Evolutionary conservation across 1,140 invertebrate genomes (phyloP).

Genomic region (Drosophila trapezifrons): DNA sequence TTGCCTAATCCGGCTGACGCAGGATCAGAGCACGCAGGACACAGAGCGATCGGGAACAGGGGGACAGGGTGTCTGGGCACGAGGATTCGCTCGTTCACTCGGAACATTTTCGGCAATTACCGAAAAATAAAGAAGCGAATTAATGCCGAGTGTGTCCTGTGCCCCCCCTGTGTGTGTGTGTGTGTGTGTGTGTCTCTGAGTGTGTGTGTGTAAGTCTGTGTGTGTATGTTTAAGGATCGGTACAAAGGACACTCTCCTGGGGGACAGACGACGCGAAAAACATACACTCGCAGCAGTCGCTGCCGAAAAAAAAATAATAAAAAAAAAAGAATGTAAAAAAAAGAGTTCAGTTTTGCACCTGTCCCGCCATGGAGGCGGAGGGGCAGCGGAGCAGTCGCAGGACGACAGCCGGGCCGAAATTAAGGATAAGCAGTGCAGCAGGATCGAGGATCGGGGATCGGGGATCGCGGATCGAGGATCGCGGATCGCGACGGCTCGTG

Average conservation of each 20-base stretch:
- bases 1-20: constrained; percentile 67
- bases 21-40: constrained; percentile 66
- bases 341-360: constrained; percentile 72
- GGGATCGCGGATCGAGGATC: constrained; percentile 21
- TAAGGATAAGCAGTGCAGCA: constrained; percentile 57
- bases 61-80: constrained; percentile 36
- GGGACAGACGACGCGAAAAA: constrained; percentile 23
- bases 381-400: constrained; percentile 6
- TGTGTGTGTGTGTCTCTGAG: constrained; percentile 16
- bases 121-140: constrained; percentile 79
- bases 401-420: constrained; percentile 55
- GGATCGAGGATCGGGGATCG: constrained; percentile 33
- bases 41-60: constrained; percentile 4
- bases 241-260: constrained; percentile 36
- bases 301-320: too few species aligned
- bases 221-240: constrained; percentile 38
- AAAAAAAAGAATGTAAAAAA: background rate
- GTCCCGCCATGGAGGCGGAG: constrained; percentile 37
- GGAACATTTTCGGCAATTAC: constrained; percentile 81
- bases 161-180: background rate
- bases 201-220: constrained; percentile 31
- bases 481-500: constrained; percentile 47
- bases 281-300: constrained; percentile 13
- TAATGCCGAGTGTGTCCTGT: constrained; percentile 54
- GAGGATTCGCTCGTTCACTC: constrained; percentile 72